A percentile compares a stretch with the other conserved stretches of the same genome.
These are phyloP conservation scores for Mellilla xanthometata DNA, from an alignment of 2,888 invertebrate species.

Conservation along the genomic window DNA sequence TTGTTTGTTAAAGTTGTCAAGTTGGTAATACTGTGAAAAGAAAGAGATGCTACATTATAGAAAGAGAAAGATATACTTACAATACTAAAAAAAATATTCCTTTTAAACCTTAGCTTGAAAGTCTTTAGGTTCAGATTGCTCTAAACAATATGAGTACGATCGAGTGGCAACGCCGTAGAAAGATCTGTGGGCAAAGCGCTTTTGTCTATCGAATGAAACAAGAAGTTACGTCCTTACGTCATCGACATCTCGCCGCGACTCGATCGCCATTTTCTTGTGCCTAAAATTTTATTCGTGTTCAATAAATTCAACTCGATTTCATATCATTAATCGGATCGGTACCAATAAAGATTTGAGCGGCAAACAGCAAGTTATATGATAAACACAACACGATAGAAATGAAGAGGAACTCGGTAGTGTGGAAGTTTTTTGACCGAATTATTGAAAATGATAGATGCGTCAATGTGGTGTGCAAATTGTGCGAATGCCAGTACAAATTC, in stretches of 20 bases:
- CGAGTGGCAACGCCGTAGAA: too few relatives aligned
- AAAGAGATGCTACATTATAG: too few relatives aligned
- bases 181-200: too few relatives aligned
- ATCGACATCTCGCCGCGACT: conserved; percentile 31
- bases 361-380: conserved; percentile 37
- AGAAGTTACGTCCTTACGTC: conserved; percentile 6
- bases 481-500: conserved; percentile 72
- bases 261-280: conserved; percentile 60
- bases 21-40: too few relatives aligned
- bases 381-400: conserved; percentile 49
- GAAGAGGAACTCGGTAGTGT: conserved; percentile 72
- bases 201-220: conserved; percentile 46
- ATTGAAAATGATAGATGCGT: conserved; percentile 61
- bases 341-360: conserved; percentile 46
- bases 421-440: conserved; percentile 73
- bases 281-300: conserved; percentile 48
- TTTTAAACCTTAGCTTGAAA: too few relatives aligned
- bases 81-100: too few relatives aligned
- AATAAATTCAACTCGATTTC: conserved; percentile 65
- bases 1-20: too few relatives aligned
- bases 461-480: conserved; percentile 72
- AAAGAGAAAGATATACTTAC: too few relatives aligned
- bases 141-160: too few relatives aligned
- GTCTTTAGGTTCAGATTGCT: too few relatives aligned
- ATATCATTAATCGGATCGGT: conserved; percentile 27